Evolutionary conservation across 2,113 vertebrate genomes (phyloP).

Genomic region (Hippopotamus amphibius): DNA sequence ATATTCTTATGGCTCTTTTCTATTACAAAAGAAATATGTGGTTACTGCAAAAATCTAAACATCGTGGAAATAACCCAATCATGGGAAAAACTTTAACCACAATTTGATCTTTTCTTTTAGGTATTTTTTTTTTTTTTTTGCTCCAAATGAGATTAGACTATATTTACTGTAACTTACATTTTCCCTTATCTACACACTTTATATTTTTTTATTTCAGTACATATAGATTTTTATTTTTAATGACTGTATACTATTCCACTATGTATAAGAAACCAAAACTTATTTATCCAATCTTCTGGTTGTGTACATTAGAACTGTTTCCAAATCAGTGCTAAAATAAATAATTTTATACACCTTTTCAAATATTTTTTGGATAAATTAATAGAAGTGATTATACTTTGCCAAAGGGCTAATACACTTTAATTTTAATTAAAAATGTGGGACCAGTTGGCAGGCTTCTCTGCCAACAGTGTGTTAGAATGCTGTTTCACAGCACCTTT

Average conservation of each 20-base stretch:
- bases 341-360: not conserved
- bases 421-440: slow-evolving; percentile 32
- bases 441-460: not conserved
- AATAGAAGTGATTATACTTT: not conserved
- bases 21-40: not conserved
- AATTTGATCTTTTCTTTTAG: not conserved
- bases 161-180: slow-evolving; percentile 13
- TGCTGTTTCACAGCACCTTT: not conserved
- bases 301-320: not conserved
- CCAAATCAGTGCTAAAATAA: slow-evolving; percentile 56
- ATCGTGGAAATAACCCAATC: not conserved
- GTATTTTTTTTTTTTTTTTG: not conserved
- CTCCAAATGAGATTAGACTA: not conserved
- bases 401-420: not conserved
- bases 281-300: not conserved
- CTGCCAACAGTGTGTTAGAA: not conserved
- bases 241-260: not conserved
- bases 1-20: not conserved
- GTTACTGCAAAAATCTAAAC: slow-evolving; percentile 27
- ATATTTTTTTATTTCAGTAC: not conserved
- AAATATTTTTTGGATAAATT: not conserved
- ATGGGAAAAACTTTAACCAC: not conserved
- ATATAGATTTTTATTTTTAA: slow-evolving; percentile 44
- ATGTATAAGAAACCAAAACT: slow-evolving; percentile 14
- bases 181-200: not conserved